phyloP scores from a whole-genome alignment of 2,888 invertebrate species.

The Belgica antarctica region DNA sequence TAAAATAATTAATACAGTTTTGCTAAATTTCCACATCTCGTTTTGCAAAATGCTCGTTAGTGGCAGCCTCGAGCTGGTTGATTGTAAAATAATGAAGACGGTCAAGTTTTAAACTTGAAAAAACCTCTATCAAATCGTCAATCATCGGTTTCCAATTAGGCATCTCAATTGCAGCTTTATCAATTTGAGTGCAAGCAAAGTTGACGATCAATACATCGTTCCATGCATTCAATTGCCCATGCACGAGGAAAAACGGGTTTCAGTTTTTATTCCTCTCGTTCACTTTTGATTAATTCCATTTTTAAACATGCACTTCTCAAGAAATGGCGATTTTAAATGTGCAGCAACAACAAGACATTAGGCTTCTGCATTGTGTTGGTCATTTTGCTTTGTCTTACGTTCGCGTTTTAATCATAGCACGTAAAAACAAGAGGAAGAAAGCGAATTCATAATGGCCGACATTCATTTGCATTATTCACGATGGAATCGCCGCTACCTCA shows the following conservation, averaged over 20 bases:
- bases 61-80: too few relatives aligned
- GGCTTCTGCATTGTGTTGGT: not conserved
- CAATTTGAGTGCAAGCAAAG: not conserved
- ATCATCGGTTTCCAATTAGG: not conserved
- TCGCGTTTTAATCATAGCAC: not conserved
- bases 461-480: constrained; percentile 20
- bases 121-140: not conserved
- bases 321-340: not conserved
- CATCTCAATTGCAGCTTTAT: not conserved
- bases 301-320: constrained; percentile 3
- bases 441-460: constrained; percentile 11
- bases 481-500: not conserved
- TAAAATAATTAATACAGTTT: too few relatives aligned
- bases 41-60: too few relatives aligned
- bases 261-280: not conserved
- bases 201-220: too few relatives aligned
- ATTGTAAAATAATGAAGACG: not conserved
- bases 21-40: too few relatives aligned
- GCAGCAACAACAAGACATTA: not conserved
- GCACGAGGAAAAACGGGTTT: not conserved
- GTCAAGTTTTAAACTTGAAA: not conserved
- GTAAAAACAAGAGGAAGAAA: not conserved
- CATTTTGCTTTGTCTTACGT: not conserved
- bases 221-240: not conserved
- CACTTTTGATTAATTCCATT: constrained; percentile 22